Conservation (phyloP, 2,888 invertebrate genomes). For the Hydropsyche betteni region DNA sequence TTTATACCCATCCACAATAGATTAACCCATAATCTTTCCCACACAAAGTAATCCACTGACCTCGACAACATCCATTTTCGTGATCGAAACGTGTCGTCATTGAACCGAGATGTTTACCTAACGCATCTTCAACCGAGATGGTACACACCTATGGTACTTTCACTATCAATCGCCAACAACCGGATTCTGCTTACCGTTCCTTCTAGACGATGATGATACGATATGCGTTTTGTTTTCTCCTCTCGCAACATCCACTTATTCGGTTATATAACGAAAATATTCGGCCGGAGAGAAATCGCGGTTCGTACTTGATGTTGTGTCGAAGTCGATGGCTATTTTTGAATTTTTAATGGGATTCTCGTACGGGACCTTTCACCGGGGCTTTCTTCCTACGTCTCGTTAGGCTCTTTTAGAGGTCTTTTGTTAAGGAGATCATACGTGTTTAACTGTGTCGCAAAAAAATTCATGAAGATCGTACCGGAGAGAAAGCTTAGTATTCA, state of each 20-base stretch:
- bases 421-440: too few relatives aligned
- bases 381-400: too few relatives aligned
- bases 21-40: too few relatives aligned
- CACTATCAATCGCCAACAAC: slow-evolving; percentile 43
- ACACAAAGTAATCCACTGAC: background rate
- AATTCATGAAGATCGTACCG: too few relatives aligned
- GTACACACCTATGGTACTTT: slow-evolving; percentile 34
- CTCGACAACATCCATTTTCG: slow-evolving; percentile 9
- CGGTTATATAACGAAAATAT: slow-evolving; percentile 19
- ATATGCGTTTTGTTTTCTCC: slow-evolving; percentile 12
- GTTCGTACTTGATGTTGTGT: background rate
- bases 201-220: background rate
- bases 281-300: slow-evolving; percentile 18
- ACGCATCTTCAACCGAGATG: slow-evolving; percentile 32
- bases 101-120: slow-evolving; percentile 23
- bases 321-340: too few relatives aligned
- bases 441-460: too few relatives aligned
- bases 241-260: slow-evolving; percentile 14
- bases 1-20: too few relatives aligned
- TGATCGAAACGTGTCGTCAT: slow-evolving; percentile 25
- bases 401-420: too few relatives aligned
- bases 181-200: slow-evolving; percentile 41
- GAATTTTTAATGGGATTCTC: too few relatives aligned
- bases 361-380: too few relatives aligned
- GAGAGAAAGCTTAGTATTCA: too few relatives aligned